Conservation (phyloP, 2,888 invertebrate species). For the Leptinotarsa haldemani region DNA sequence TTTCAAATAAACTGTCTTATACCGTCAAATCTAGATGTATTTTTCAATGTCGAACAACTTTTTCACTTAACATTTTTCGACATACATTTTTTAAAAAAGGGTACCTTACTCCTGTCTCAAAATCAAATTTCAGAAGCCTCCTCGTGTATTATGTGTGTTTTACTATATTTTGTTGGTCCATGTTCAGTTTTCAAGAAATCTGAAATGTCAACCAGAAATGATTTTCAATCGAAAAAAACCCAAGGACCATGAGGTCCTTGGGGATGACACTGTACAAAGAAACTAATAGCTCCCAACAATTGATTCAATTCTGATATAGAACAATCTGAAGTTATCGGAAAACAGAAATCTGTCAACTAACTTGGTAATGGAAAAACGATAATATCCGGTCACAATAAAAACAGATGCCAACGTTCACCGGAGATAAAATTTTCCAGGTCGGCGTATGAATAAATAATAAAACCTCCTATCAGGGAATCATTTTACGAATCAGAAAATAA, state of each 20-base stretch:
- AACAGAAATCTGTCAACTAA: not conserved
- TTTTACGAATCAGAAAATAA: constrained; percentile 1
- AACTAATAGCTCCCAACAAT: not conserved
- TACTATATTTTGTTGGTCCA: too few relatives aligned
- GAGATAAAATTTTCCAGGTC: constrained; percentile 4
- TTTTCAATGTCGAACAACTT: too few relatives aligned
- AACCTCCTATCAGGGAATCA: not conserved
- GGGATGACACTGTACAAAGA: not conserved
- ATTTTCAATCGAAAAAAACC: too few relatives aligned
- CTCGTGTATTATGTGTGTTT: too few relatives aligned
- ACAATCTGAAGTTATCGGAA: not conserved
- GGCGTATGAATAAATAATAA: not conserved
- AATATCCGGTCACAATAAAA: not conserved
- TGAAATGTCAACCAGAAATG: too few relatives aligned
- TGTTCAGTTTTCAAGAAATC: too few relatives aligned
- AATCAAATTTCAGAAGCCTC: too few relatives aligned
- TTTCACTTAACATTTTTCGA: too few relatives aligned
- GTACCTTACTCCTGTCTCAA: too few relatives aligned
- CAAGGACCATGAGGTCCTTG: not conserved
- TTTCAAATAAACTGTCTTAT: too few relatives aligned
- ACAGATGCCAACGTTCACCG: not conserved
- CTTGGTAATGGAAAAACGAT: not conserved
- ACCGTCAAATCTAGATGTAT: too few relatives aligned
- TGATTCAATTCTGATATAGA: not conserved
- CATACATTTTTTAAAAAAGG: too few relatives aligned